Evolutionary conservation across 2,113 vertebrate genomes (phyloP).

Genomic region (Phrynosoma blainvillii): DNA sequence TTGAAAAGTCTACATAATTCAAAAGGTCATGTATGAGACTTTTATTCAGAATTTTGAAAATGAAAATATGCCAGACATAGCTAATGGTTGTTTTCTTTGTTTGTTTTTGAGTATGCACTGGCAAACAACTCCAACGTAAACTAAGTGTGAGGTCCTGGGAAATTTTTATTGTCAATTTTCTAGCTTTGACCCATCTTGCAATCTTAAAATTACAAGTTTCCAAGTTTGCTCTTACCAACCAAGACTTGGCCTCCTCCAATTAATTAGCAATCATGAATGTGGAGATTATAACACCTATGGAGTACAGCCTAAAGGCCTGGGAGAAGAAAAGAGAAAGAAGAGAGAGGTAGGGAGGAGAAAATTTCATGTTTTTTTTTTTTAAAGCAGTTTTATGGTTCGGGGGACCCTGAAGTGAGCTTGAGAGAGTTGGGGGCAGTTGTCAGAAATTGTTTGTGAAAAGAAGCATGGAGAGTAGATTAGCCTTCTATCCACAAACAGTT

Average conservation of each 20-base stretch:
- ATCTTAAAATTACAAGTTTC: not conserved
- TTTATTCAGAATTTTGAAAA: not conserved
- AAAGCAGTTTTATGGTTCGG: not conserved
- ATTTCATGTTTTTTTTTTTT: not conserved
- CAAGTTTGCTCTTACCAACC: not conserved
- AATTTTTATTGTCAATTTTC: not conserved
- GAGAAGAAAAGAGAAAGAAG: not conserved
- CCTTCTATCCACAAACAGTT: not conserved
- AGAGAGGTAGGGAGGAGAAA: not conserved
- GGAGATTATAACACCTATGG: not conserved
- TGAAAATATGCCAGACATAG: not conserved
- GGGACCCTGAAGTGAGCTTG: not conserved
- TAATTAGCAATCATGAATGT: not conserved
- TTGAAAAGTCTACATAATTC: not conserved
- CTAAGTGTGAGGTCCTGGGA: too few relatives aligned
- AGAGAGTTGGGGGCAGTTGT: not conserved
- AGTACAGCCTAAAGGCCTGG: not conserved
- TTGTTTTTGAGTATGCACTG: too few relatives aligned
- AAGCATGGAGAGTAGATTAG: not conserved
- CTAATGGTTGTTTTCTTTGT: not conserved
- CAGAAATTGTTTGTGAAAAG: not conserved
- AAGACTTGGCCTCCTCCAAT: not conserved
- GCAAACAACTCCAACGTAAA: too few relatives aligned
- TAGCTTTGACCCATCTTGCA: not conserved
- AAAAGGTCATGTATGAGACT: not conserved